Percentiles rank a stretch among this genome's conserved stretches.
Evolutionary conservation across 1,140 invertebrate species (phyloP).

Genomic region (Tetramorium simillimum): DNA sequence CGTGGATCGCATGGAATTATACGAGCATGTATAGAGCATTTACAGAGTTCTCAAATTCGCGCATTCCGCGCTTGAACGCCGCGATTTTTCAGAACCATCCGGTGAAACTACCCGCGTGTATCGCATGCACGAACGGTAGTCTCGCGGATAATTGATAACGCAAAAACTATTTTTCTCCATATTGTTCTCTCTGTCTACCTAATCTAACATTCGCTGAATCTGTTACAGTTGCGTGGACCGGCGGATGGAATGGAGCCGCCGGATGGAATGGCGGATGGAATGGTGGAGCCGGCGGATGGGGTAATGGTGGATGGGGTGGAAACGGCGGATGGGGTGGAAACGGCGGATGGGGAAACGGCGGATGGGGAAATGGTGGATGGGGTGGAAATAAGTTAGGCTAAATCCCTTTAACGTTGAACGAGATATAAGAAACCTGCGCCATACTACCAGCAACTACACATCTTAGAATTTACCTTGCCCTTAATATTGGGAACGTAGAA

Average conservation of each 20-base stretch:
- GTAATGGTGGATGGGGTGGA: background rate
- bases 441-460: background rate
- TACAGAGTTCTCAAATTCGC: too few relatives aligned
- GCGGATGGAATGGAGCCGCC: background rate
- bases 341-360: background rate
- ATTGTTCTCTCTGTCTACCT: too few relatives aligned
- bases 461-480: background rate
- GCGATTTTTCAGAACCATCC: too few relatives aligned
- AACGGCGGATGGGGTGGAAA: background rate
- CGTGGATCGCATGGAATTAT: background rate
- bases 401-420: background rate
- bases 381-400: slow-evolving; percentile 6
- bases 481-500: background rate
- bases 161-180: too few relatives aligned
- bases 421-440: background rate
- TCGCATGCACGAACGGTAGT: too few relatives aligned
- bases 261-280: too few relatives aligned
- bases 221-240: background rate
- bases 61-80: too few relatives aligned
- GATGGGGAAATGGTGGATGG: background rate
- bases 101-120: too few relatives aligned
- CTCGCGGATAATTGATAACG: too few relatives aligned
- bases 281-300: too few relatives aligned
- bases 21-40: background rate
- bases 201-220: too few relatives aligned